phyloP scores from a whole-genome alignment of 2,113 vertebrate genomes.

The Seriola quinqueradiata region DNA sequence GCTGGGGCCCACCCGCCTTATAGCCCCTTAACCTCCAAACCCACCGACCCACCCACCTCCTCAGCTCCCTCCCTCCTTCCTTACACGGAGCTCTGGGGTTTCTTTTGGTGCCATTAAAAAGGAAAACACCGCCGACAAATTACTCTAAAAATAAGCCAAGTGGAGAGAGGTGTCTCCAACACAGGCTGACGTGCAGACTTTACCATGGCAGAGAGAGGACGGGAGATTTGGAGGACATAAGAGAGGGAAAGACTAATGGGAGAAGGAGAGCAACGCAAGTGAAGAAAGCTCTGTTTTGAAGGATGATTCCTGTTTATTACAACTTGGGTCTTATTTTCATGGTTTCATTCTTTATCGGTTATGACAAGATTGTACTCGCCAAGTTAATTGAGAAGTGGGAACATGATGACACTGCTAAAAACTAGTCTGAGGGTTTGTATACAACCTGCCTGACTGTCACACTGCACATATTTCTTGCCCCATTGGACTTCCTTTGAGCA shows the following conservation, averaged over 20 bases:
- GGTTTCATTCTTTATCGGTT: background rate
- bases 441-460: background rate
- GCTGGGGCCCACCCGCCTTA: conserved; percentile 77
- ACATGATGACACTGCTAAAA: background rate
- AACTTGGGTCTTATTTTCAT: background rate
- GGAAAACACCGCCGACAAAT: conserved; percentile 75
- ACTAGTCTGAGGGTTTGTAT: background rate
- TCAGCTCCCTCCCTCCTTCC: conserved; percentile 14
- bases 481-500: too few species aligned
- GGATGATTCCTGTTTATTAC: background rate
- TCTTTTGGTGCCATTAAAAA: conserved; percentile 73
- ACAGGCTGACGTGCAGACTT: conserved; percentile 45
- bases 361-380: background rate
- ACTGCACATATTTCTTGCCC: background rate
- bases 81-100: conserved; percentile 23
- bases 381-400: background rate
- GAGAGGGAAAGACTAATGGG: conserved; percentile 3
- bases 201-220: conserved; percentile 33
- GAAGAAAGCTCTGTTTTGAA: background rate
- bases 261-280: background rate
- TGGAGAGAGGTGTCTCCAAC: conserved; percentile 48
- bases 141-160: conserved; percentile 76
- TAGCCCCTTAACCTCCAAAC: conserved; percentile 54
- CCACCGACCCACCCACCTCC: conserved; percentile 39
- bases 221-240: background rate